phyloP scores from a whole-genome alignment of 1,140 invertebrate genomes.

The Liolophura sinensis region DNA sequence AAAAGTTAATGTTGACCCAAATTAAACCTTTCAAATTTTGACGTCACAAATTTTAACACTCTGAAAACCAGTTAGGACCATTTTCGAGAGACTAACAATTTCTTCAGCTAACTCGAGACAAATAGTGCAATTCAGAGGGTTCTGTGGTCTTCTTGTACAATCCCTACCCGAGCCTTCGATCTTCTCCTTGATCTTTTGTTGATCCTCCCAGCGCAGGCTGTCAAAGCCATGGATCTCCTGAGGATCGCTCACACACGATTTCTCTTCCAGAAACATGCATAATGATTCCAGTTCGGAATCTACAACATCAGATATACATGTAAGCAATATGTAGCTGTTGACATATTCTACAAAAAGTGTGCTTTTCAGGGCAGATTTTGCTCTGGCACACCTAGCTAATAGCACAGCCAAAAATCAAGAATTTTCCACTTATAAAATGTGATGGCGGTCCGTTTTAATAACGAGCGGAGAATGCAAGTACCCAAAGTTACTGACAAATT shows the following conservation, averaged over 20 bases:
- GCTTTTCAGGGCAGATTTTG: too few relatives aligned
- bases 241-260: slow-evolving; percentile 71
- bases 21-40: too few relatives aligned
- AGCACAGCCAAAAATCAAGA: too few relatives aligned
- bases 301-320: slow-evolving; percentile 30
- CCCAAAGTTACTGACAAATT: too few relatives aligned
- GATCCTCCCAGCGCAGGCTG: slow-evolving; percentile 82
- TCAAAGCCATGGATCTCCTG: slow-evolving; percentile 86
- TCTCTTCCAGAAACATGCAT: slow-evolving; percentile 84
- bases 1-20: too few relatives aligned
- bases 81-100: background rate
- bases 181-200: slow-evolving; percentile 77
- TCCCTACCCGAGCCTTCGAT: slow-evolving; percentile 61
- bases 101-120: background rate
- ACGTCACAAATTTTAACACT: too few relatives aligned
- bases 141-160: background rate
- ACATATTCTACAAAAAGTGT: background rate
- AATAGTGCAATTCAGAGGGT: background rate
- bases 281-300: slow-evolving; percentile 84
- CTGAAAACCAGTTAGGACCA: too few relatives aligned
- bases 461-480: too few relatives aligned
- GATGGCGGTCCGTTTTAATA: too few relatives aligned
- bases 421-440: too few relatives aligned
- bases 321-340: background rate
- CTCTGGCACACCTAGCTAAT: too few relatives aligned